These are phyloP conservation scores for Sturnira hondurensis DNA, from an alignment of 2,113 vertebrate genomes.

Conservation along the genomic window DNA sequence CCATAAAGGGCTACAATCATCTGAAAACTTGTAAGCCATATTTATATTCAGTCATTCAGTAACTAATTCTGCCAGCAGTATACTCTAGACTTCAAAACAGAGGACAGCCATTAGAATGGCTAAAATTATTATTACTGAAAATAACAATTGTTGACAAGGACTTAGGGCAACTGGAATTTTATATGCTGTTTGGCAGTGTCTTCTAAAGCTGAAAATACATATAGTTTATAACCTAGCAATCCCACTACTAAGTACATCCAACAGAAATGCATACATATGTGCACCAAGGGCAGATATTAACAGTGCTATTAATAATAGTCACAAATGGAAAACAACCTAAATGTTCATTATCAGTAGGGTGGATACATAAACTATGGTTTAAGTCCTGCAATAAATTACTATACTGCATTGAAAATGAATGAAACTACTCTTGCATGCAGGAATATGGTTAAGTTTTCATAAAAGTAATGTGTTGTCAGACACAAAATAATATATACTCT, in stretches of 20 bases:
- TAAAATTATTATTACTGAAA: not conserved
- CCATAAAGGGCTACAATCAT: not conserved
- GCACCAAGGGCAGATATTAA: not conserved
- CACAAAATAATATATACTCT: not conserved
- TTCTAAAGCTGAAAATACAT: not conserved
- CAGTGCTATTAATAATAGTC: not conserved
- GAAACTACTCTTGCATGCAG: not conserved
- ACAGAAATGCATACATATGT: not conserved
- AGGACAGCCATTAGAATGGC: not conserved
- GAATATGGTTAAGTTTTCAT: not conserved
- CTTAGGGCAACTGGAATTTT: not conserved
- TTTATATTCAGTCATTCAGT: not conserved
- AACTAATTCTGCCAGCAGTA: not conserved
- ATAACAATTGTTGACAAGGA: not conserved
- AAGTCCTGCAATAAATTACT: not conserved
- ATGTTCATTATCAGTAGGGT: not conserved
- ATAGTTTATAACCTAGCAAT: not conserved
- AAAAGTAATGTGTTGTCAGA: not conserved
- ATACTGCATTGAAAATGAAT: not conserved
- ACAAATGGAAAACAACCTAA: not conserved
- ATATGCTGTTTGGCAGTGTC: not conserved
- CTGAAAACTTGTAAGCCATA: not conserved
- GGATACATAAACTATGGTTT: not conserved
- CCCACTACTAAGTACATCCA: not conserved
- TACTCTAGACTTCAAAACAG: not conserved